These are phyloP conservation scores for Sycophaga agraensis DNA, from an alignment of 1,140 invertebrate species.

Conservation along the genomic window DNA sequence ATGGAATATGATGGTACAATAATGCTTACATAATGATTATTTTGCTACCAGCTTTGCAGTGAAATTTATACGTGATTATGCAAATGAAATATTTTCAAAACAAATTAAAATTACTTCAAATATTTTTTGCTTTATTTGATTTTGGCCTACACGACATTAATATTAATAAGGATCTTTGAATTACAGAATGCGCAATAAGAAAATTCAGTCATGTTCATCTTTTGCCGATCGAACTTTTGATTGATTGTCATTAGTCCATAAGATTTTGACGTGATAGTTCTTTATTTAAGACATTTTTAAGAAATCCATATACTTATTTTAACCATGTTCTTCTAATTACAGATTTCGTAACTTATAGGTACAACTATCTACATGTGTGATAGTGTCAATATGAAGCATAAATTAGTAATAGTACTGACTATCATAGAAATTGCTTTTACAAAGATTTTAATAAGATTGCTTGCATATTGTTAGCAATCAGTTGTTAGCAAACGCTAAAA, in stretches of 20 bases:
- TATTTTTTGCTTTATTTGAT: not conserved
- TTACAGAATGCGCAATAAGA: not conserved
- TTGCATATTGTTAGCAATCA: too few species aligned
- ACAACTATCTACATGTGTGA: not conserved
- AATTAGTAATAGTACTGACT: slow-evolving; percentile 15
- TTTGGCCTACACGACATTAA: slow-evolving; percentile 1
- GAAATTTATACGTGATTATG: not conserved
- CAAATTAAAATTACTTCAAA: slow-evolving; percentile 5
- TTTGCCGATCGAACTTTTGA: not conserved
- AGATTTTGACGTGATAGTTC: slow-evolving; percentile 19
- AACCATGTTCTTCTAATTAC: not conserved
- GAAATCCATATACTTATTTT: not conserved
- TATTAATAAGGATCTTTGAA: too few species aligned
- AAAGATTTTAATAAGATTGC: too few species aligned
- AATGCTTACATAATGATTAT: slow-evolving; percentile 5
- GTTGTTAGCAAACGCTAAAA: too few species aligned
- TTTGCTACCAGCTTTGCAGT: not conserved
- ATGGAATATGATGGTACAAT: slow-evolving; percentile 4
- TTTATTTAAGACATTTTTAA: slow-evolving; percentile 18
- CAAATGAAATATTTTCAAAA: not conserved
- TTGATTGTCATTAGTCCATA: slow-evolving; percentile 9
- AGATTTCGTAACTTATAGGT: not conserved
- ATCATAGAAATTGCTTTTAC: too few species aligned
- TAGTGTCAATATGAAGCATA: not conserved
- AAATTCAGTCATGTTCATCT: not conserved